Evolutionary conservation across 2,888 invertebrate genomes (phyloP).

Genomic region (Tenthredo amoena): DNA sequence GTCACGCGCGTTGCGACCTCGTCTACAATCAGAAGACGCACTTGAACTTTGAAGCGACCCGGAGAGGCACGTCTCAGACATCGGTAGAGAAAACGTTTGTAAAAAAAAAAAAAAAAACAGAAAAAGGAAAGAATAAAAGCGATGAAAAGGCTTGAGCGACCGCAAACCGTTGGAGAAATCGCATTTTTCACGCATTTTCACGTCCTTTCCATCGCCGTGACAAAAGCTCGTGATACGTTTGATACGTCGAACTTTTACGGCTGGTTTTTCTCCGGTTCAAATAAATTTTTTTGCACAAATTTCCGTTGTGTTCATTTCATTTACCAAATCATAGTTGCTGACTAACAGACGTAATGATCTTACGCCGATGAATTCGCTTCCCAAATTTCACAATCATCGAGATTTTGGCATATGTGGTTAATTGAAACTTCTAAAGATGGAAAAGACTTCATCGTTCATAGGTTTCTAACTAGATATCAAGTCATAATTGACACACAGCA

Average conservation of each 20-base stretch:
- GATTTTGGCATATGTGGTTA: no score
- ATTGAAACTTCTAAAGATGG: no score
- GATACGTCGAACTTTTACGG: slow-evolving; percentile 27
- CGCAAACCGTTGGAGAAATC: slow-evolving; percentile 10
- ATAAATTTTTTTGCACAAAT: background rate
- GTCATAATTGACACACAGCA: no score
- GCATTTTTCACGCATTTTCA: slow-evolving; percentile 31
- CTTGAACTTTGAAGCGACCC: slow-evolving; percentile 20
- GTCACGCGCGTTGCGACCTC: slow-evolving; percentile 15
- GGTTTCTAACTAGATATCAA: no score
- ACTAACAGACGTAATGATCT: background rate
- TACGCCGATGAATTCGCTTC: background rate
- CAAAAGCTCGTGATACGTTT: slow-evolving; percentile 11
- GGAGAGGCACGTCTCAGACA: background rate
- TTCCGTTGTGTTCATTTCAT: background rate
- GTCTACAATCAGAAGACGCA: slow-evolving; percentile 7
- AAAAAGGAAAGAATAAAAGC: background rate
- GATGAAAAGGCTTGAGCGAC: slow-evolving; percentile 24
- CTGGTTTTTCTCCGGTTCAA: background rate
- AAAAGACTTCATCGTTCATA: no score
- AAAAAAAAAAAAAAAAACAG: background rate
- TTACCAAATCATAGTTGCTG: background rate
- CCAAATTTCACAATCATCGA: background rate
- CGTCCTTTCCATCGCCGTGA: slow-evolving; percentile 14
- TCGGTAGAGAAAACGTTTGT: background rate